Conservation (phyloP, 2,888 invertebrate genomes). For the Amaurobius ferox region DNA sequence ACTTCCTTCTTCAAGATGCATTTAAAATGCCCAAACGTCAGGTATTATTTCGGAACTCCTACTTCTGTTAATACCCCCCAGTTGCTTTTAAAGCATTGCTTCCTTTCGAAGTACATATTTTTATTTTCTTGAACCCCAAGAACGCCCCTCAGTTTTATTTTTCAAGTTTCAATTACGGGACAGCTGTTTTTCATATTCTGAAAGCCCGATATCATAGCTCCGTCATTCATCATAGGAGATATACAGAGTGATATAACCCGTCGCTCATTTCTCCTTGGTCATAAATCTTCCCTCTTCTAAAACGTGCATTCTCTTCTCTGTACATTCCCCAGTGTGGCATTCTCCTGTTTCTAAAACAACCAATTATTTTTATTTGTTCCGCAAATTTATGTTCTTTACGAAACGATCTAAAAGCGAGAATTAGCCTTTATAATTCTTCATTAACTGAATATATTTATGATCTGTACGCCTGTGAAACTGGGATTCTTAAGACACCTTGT, state of each 20-base stretch:
- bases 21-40: no score
- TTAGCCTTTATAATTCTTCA: slow-evolving; percentile 45
- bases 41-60: no score
- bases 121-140: background rate
- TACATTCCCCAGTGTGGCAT: background rate
- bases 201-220: background rate
- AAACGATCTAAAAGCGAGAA: slow-evolving; percentile 26
- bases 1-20: no score
- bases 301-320: background rate
- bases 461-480: background rate
- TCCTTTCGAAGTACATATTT: background rate
- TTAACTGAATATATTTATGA: slow-evolving; percentile 42
- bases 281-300: slow-evolving; percentile 16
- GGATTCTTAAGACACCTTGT: background rate
- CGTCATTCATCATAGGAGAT: slow-evolving; percentile 8
- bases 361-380: slow-evolving; percentile 36
- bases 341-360: background rate
- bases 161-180: slow-evolving; percentile 9
- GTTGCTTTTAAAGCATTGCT: background rate
- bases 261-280: background rate
- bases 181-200: background rate
- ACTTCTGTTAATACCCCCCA: no score
- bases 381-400: slow-evolving; percentile 30
- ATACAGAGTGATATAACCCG: slow-evolving; percentile 1
- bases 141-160: background rate